Percentiles rank a stretch among this genome's conserved stretches.
Conservation (phyloP, 53 echinoderm and acorn worm species). For the Arbacia lixula region DNA sequence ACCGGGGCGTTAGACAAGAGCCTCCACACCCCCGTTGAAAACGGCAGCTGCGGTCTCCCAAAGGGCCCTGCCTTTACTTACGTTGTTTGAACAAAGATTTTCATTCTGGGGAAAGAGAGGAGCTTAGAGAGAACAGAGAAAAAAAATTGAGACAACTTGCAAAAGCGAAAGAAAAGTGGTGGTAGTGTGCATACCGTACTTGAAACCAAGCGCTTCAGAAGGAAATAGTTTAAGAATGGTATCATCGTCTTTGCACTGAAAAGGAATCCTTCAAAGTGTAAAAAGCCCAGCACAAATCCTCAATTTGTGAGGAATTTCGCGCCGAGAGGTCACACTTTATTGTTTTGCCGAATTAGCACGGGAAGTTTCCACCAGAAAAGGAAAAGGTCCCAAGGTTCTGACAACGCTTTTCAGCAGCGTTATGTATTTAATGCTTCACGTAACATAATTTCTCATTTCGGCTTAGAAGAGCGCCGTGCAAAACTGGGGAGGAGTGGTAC, state of each 20-base stretch:
- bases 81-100: background rate
- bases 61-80: background rate
- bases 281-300: no score
- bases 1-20: no score
- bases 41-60: background rate
- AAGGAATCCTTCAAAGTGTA: no score
- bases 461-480: background rate
- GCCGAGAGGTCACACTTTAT: no score
- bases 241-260: no score
- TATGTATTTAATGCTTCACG: no score
- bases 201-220: constrained; percentile 16
- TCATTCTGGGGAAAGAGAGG: background rate
- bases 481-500: background rate
- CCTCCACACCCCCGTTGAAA: background rate
- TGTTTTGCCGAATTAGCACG: no score
- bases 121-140: background rate
- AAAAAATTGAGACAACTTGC: no score
- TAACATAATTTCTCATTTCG: constrained; percentile 20
- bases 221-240: constrained; percentile 39
- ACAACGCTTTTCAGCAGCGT: no score
- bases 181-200: background rate
- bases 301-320: no score
- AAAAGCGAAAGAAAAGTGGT: background rate
- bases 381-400: no score
- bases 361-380: no score